These are phyloP conservation scores for Ptychodera flava DNA, from an alignment of 35 echinoderm and acorn worm genomes.

Conservation along the genomic window DNA sequence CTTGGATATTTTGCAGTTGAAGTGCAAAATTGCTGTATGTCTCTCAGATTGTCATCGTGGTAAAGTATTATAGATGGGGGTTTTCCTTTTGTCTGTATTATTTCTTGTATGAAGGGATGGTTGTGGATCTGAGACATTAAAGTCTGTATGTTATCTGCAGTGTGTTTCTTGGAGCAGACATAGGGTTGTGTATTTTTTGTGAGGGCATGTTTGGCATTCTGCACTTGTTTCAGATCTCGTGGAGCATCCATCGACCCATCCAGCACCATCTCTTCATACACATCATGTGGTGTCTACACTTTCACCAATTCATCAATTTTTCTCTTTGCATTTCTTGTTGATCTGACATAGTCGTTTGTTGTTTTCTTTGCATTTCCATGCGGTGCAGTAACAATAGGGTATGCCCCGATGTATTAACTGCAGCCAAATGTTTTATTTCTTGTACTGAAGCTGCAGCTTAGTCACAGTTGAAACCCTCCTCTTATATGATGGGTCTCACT, in stretches of 20 bases:
- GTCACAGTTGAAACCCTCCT: background rate
- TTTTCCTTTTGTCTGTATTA: constrained; percentile 19
- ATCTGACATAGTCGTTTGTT: constrained; percentile 6
- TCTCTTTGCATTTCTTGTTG: background rate
- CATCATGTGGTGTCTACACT: constrained; percentile 11
- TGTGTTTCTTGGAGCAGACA: background rate
- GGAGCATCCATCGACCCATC: constrained; percentile 12
- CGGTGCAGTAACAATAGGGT: background rate
- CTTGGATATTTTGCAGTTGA: background rate
- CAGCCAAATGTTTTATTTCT: background rate
- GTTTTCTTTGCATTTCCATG: constrained; percentile 22
- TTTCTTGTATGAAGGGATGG: constrained; percentile 28
- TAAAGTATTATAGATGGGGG: constrained; percentile 20
- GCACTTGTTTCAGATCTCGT: constrained; percentile 35
- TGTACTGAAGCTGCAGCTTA: background rate
- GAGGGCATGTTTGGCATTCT: constrained; percentile 12
- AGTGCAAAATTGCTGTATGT: constrained; percentile 20
- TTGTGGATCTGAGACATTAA: constrained; percentile 3
- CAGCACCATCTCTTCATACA: constrained; percentile 18
- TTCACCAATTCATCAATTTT: constrained; percentile 17
- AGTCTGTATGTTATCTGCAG: constrained; percentile 24
- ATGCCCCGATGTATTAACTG: background rate
- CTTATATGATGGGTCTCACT: background rate
- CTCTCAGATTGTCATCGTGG: constrained; percentile 7
- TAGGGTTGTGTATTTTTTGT: background rate